Conservation (phyloP, 2,113 vertebrate species). For the Nyctereutes procyonoides region DNA sequence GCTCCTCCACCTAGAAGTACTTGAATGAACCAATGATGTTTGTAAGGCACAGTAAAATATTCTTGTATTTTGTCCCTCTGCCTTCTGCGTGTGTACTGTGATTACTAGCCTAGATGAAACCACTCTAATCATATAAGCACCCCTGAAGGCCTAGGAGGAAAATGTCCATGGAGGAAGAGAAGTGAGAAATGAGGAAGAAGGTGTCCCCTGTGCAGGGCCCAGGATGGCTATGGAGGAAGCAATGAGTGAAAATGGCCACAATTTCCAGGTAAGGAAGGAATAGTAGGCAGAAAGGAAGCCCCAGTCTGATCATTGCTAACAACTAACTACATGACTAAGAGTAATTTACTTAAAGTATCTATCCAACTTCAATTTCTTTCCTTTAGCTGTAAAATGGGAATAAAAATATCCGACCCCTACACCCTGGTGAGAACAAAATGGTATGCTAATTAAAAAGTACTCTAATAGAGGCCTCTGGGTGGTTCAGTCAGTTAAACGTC, state of each 20-base stretch:
- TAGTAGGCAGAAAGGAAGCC: neutral
- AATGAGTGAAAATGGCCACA: neutral
- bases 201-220: neutral
- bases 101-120: neutral
- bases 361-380: slow-evolving; percentile 3
- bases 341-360: neutral
- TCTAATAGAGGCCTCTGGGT: no score
- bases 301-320: neutral
- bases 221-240: no score
- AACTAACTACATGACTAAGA: neutral
- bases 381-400: slow-evolving; percentile 26
- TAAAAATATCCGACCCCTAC: neutral
- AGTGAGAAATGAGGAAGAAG: neutral
- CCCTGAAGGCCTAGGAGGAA: neutral
- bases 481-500: no score
- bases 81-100: neutral
- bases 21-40: neutral
- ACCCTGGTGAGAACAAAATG: neutral
- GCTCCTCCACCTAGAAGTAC: neutral
- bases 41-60: neutral
- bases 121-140: neutral
- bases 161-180: neutral
- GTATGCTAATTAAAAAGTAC: slow-evolving; percentile 42
- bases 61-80: neutral
- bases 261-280: neutral